phyloP scores from a whole-genome alignment of 2,888 invertebrate genomes.

The Eilema caniola region DNA sequence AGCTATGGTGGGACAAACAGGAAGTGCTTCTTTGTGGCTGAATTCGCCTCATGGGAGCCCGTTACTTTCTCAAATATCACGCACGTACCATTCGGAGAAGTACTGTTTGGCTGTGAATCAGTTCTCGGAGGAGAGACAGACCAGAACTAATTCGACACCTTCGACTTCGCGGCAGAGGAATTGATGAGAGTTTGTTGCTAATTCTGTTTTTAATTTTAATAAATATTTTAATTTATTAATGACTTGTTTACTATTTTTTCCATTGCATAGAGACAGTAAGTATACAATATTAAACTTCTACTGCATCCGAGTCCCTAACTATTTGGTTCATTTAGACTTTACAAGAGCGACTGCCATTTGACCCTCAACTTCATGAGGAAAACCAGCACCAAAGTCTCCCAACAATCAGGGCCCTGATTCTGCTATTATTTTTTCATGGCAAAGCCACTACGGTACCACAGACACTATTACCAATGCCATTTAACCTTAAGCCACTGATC shows the following conservation, averaged over 20 bases:
- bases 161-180: conserved; percentile 73
- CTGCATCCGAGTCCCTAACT: no score
- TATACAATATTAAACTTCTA: no score
- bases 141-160: conserved; percentile 54
- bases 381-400: no score
- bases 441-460: no score
- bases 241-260: not conserved
- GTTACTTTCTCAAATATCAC: conserved; percentile 77
- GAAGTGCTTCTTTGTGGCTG: conserved; percentile 78
- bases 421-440: no score
- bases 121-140: conserved; percentile 69
- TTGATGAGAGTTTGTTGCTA: conserved; percentile 29
- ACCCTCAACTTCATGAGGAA: no score
- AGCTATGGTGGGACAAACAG: conserved; percentile 80
- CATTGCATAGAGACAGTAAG: no score
- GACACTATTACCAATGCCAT: no score
- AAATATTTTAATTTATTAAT: not conserved
- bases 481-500: no score
- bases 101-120: conserved; percentile 83
- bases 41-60: conserved; percentile 82
- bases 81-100: conserved; percentile 83
- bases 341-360: no score
- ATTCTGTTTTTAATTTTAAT: not conserved
- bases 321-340: no score
- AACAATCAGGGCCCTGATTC: no score